Base-by-base conservation (phyloP, 1,140 invertebrate genomes). In the Thaumetopoea pityocampa region DNA sequence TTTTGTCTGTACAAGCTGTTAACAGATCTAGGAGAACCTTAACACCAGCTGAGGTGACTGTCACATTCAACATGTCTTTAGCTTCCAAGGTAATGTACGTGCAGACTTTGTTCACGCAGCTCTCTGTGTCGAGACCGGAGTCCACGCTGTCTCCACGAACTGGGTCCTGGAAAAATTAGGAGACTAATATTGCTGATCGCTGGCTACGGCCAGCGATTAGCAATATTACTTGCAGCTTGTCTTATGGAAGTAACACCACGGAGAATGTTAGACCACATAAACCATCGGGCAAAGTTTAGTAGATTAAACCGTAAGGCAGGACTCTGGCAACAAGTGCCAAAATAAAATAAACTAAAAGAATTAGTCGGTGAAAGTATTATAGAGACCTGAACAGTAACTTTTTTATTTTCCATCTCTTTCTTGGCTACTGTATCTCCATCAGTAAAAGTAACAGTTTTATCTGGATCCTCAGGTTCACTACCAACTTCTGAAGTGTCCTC, bases 31-130 rank as follows among this genome's bases (percentile, higher is more conserved):
- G 87, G 3, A 93, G 54, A 1, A 90, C 87, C 55, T 86, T 81
- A 10, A 91, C 77, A 2, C 87, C 86, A 5, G 86, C 85, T 1
- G 88, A 90, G 1, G 92, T 92, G n/a, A 94, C 35, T 2, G 92
- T 93, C 2, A 94, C 56, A 54, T 92, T 90, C 2, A 95, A 70
- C 17, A 87, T 76, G 30, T 93, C 90, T 37, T 89, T 87, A 0
- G 68, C 63, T 30, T 92, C 89, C 4, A 94, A 54, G 8, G 92
- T 80, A 4, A 94, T 54, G 63, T 94, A 93, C 0, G 88, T 89
- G 9, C 92, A 91, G 17, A 86, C 71, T 34, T 87, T 78, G 38
- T 84, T 73, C 0, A 66, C 56, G 16, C 77, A 62, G 7, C 32
- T 78, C 9, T 88, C 86, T 1, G 83, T 72, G 20, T 86, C 85